Evolutionary conservation across 2,797 vertebrate species (phyloP), one percentile per base, ranked within the genome.

Genomic region (Sternotherus odoratus): DNA sequence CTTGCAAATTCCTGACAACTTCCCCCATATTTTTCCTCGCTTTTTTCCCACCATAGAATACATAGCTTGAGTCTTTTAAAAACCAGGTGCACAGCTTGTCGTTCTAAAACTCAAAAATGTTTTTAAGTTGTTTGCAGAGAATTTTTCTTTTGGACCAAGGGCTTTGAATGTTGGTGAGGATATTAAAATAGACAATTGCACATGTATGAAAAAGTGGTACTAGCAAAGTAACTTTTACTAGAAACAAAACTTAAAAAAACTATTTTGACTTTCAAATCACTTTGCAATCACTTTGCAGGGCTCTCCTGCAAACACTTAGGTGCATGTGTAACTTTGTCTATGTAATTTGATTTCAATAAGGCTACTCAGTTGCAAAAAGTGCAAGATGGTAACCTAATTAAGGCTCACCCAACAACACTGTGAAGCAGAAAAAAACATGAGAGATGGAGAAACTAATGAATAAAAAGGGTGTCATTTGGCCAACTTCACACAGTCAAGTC

Each of bases 151-250:
- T 12, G 15, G 49, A 23, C 5, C 4, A 51, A 23, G 17, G 83
- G 53, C 5, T 28, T 15, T 24, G 28, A 81, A 79, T 48, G 36
- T n/a, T 46, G 54, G 36, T 17, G 43, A 66, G 33, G 39, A 86
- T 84, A 8, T 1, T 8, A 1, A 63, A 50, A n/a, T 0, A 24
- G 0, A 48, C 46, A 1, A 33, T 39, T n/a, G 10, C 12, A 9
- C 19, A 16, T 56, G 53, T 48, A 13, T 39, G 36, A 24, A 85
- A 21, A 74, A 74, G 36, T 72, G 39, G 39, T 24, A 12, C 23
- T 24, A 26, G 36, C 23, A 39, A 72, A 43, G 69, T 72, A 43
- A 39, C 39, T 72, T 72, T 72, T 12, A 43, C 12, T 72, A 24
- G 9, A 26, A 72, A n/a, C 60, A 63, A 19, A 63, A 63, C 30